Percentiles rank a stretch among this genome's conserved stretches.
Conservation (phyloP, 2,797 vertebrate species). For the Argentina silus region DNA sequence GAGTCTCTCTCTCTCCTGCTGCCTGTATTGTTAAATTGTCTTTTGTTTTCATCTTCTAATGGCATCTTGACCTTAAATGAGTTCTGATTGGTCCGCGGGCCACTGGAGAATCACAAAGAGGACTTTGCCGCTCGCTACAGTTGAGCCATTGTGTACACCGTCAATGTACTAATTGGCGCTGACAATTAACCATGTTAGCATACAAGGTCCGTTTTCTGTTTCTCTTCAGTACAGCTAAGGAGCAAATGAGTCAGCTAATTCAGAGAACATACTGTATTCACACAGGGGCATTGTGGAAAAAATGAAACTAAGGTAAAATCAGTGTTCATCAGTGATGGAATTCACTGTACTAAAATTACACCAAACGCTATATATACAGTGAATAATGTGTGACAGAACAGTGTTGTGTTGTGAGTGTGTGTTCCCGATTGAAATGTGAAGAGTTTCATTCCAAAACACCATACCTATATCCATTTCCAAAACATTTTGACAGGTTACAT, state of each 20-base stretch:
- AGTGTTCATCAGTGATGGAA: no score
- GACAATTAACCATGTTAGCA: constrained; percentile 8
- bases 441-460: no score
- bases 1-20: not conserved
- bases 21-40: constrained; percentile 52
- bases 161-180: constrained; percentile 26
- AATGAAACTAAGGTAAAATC: no score
- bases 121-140: not conserved
- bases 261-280: not conserved
- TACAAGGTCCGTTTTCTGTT: not conserved
- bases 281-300: not conserved
- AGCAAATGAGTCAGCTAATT: not conserved
- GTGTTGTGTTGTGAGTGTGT: not conserved
- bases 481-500: no score
- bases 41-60: constrained; percentile 77
- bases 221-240: not conserved
- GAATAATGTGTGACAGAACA: not conserved
- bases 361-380: no score
- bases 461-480: no score
- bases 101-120: constrained; percentile 78
- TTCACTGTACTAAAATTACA: no score
- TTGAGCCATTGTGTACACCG: constrained; percentile 10
- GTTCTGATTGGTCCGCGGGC: constrained; percentile 68
- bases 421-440: no score
- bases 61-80: constrained; percentile 55